A percentile compares a stretch with the other conserved stretches of the same genome.
phyloP scores from a whole-genome alignment of 2,797 vertebrate genomes.

The Sebastes wilsoni region DNA sequence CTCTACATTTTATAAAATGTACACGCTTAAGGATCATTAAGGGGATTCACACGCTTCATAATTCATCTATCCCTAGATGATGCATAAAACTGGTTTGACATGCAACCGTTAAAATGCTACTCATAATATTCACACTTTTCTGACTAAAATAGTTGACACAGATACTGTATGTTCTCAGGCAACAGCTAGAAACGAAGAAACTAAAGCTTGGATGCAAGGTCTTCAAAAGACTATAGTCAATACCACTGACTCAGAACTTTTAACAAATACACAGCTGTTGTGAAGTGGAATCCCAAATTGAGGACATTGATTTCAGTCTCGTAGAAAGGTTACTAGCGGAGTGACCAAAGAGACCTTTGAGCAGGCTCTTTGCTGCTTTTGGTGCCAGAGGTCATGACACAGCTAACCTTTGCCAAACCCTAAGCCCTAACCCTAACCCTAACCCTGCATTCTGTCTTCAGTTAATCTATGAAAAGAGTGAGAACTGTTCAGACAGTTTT shows the following conservation, averaged over 20 bases:
- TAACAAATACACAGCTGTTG: not conserved
- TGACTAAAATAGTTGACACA: not conserved
- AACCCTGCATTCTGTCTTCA: not conserved
- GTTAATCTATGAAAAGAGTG: not conserved
- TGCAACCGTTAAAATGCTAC: not conserved
- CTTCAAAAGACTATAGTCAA: not conserved
- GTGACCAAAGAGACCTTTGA: not conserved
- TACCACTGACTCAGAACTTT: not conserved
- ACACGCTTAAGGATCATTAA: not conserved
- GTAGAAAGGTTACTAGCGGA: not conserved
- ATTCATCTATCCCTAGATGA: not conserved
- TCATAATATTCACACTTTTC: not conserved
- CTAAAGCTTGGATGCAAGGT: not conserved
- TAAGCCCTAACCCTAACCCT: not conserved
- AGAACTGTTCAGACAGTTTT: not conserved
- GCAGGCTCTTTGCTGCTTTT: not conserved
- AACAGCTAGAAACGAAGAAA: not conserved
- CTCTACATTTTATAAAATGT: not conserved
- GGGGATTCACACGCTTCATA: not conserved
- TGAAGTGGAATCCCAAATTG: not conserved
- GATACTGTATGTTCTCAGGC: not conserved
- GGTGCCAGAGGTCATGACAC: not conserved
- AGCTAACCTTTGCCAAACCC: not conserved
- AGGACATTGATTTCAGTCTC: not conserved
- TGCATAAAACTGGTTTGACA: not conserved